Conservation (phyloP, 2,797 vertebrate species). For the Nothura maculosa region DNA sequence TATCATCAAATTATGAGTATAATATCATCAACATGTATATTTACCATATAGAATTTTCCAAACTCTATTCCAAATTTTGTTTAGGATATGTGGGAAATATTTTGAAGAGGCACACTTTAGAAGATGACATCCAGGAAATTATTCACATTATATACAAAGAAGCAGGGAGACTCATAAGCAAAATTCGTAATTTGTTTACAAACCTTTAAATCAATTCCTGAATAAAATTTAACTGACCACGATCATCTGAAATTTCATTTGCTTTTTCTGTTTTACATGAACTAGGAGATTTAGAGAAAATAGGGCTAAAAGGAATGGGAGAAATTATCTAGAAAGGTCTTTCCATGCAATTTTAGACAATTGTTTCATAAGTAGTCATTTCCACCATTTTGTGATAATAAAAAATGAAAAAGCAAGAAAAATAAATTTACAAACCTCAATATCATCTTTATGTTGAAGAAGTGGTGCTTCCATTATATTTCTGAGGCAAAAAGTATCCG, state of each 20-base stretch:
- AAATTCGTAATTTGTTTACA: neutral
- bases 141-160: neutral
- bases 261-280: neutral
- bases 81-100: neutral
- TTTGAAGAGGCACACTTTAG: neutral
- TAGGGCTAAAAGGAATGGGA: neutral
- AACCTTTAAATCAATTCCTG: neutral
- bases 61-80: neutral
- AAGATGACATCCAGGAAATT: neutral
- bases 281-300: neutral
- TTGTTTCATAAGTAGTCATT: neutral
- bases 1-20: neutral
- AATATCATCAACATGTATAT: neutral
- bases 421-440: slow-evolving; percentile 73
- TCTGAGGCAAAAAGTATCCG: slow-evolving; percentile 80
- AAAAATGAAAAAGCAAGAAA: neutral
- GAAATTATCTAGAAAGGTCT: neutral
- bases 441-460: slow-evolving; percentile 82
- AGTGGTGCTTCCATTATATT: slow-evolving; percentile 84
- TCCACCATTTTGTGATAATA: neutral
- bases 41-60: neutral
- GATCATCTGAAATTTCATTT: neutral
- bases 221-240: neutral
- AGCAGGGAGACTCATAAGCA: neutral
- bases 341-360: neutral